Evolutionary conservation across 37 sponge, comb jelly and placozoan genomes (phyloP).

Genomic region (Chondrosia reniformis): DNA sequence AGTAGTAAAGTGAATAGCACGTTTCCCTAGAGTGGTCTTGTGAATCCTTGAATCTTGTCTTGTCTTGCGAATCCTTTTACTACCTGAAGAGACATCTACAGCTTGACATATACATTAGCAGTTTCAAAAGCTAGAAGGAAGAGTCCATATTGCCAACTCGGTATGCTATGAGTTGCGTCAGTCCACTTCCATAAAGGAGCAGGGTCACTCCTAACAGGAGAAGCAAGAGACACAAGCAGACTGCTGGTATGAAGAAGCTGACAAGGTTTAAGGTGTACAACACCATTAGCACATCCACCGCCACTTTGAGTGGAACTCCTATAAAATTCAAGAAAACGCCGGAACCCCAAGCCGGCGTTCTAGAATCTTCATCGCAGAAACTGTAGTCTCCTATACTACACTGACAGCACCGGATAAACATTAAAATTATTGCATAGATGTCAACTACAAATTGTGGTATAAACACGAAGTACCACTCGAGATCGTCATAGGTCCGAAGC

Average conservation of each 20-base stretch:
- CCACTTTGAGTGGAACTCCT: not conserved
- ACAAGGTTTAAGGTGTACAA: not conserved
- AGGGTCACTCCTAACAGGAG: not conserved
- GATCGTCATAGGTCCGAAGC: not conserved
- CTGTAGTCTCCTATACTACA: not conserved
- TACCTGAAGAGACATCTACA: too few species aligned
- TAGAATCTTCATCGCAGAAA: not conserved
- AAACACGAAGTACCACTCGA: not conserved
- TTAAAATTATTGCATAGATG: not conserved
- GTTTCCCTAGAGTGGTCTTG: too few species aligned
- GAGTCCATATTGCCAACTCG: too few species aligned
- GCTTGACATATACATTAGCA: too few species aligned
- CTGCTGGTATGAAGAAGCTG: not conserved
- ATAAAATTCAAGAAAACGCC: not conserved
- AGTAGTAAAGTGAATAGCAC: too few species aligned
- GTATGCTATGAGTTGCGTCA: too few species aligned
- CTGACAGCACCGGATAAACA: not conserved
- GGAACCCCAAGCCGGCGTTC: constrained; percentile 1
- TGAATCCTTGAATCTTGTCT: too few species aligned
- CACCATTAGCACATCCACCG: not conserved
- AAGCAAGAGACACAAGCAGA: not conserved
- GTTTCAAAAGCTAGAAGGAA: too few species aligned
- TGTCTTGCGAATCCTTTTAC: too few species aligned
- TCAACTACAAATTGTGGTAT: constrained; percentile 10
- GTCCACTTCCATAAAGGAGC: not conserved